Evolutionary conservation across 1,140 invertebrate genomes (phyloP).

Genomic region (Halictus rubicundus): DNA sequence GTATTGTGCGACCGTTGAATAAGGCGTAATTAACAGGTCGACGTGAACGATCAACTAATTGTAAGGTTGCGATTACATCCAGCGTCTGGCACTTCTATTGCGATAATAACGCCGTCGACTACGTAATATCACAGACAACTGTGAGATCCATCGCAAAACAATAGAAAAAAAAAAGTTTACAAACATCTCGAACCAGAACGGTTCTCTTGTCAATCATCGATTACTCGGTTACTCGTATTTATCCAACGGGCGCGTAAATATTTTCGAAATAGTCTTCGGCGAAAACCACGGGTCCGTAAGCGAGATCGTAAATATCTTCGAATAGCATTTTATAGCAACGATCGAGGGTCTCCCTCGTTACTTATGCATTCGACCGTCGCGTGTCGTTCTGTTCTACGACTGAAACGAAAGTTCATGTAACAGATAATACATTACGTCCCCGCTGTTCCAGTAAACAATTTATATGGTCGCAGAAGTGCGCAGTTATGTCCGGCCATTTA

Average conservation of each 20-base stretch:
- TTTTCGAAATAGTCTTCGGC: neutral
- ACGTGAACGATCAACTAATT: neutral
- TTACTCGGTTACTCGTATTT: neutral
- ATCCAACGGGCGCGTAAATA: neutral
- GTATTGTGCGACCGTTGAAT: neutral
- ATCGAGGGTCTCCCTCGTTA: neutral
- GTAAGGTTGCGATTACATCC: neutral
- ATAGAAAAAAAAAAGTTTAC: conserved; percentile 33
- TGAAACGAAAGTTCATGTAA: too few relatives aligned
- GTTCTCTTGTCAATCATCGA: neutral
- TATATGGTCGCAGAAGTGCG: too few relatives aligned
- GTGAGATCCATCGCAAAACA: conserved; percentile 45
- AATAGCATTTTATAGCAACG: neutral
- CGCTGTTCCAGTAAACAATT: too few relatives aligned
- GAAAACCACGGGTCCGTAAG: neutral
- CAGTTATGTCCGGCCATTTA: too few relatives aligned
- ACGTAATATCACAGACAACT: conserved; percentile 64
- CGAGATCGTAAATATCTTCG: neutral
- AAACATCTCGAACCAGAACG: conserved; percentile 1
- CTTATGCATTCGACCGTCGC: neutral
- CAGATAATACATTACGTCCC: too few relatives aligned
- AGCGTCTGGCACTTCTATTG: conserved; percentile 3
- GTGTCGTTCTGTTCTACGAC: too few relatives aligned
- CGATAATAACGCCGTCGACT: conserved; percentile 50
- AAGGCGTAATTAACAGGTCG: neutral